These are phyloP conservation scores for Ophonus ardosiacus DNA, from an alignment of 2,888 invertebrate species.

Conservation along the genomic window DNA sequence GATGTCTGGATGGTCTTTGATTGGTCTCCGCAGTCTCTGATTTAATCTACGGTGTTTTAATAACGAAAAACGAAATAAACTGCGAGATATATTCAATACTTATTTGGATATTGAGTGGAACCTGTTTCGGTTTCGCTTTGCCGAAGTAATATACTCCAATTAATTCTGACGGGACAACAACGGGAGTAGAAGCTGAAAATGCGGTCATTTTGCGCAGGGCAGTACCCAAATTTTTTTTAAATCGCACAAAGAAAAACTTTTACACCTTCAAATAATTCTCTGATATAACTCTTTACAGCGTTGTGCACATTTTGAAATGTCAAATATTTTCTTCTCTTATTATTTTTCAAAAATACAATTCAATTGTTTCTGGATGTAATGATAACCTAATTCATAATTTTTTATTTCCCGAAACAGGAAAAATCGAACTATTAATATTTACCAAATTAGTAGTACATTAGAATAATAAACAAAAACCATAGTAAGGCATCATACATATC, in stretches of 20 bases:
- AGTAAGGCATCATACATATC: too few relatives aligned
- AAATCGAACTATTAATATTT: too few relatives aligned
- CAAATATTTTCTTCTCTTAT: too few relatives aligned
- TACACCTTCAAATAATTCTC: not conserved
- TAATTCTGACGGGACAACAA: constrained; percentile 29
- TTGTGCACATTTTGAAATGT: too few relatives aligned
- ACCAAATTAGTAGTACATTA: too few relatives aligned
- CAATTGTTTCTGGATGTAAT: too few relatives aligned
- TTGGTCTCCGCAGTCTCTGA: constrained; percentile 35
- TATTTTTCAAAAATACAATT: too few relatives aligned
- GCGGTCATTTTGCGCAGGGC: constrained; percentile 4
- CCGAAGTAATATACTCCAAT: constrained; percentile 22
- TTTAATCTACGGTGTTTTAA: constrained; percentile 40
- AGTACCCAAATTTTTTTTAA: not conserved
- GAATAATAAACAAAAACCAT: too few relatives aligned
- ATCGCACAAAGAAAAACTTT: not conserved
- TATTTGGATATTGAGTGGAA: constrained; percentile 45
- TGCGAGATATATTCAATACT: constrained; percentile 35
- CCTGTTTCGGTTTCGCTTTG: constrained; percentile 20
- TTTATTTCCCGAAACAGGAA: too few relatives aligned
- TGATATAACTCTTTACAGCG: too few relatives aligned
- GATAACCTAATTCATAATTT: too few relatives aligned
- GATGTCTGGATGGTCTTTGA: constrained; percentile 1
- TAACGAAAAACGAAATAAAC: constrained; percentile 43
- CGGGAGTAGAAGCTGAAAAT: constrained; percentile 21